Evolutionary conservation across 2,113 vertebrate species (phyloP), one percentile per base, ranked within the genome.

Genomic region (Holacanthus passer): DNA sequence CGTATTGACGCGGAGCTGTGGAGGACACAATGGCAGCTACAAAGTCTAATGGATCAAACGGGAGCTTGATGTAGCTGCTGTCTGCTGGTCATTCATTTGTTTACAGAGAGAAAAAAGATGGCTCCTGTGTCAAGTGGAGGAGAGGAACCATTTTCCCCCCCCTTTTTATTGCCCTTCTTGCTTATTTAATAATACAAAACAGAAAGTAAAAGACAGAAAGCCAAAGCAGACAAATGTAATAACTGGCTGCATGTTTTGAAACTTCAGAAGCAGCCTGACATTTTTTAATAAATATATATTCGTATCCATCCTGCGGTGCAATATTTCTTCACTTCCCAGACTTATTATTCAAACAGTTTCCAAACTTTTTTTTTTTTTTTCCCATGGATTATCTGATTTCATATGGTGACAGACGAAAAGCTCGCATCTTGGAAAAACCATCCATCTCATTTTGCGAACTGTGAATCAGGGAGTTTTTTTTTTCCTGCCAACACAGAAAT

Each of bases 401-500:
- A 45, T 24, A 60, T 56, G 62, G 47, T 41, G 47, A 52, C 68
- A 79, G 31, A 56, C 41, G 75, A 9, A 81, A 80, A 73, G 74
- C 45, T 47, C 67, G 45, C 68, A 39, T 77, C 39, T 52, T 72
- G 27, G 58, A 74, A 67, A 77, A 14, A 53, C 24, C 7, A n/a
- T 14, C 12, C n/a, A 3, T 64, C 20, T 58, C 60, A 66, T 58
- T 45, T 60, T 78, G 66, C 68, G 66, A 29, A 77, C 24, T n/a
- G 17, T 48, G n/a, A 83, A 80, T 45, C 55, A 29, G 59, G 39
- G 52, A 74, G 47, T 79, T 83, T 74, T 67, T 43, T 56, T 58
- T 58, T 73, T 62, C 17, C 72, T 87, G 89, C 86, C 86, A 84
- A 58, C 41, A 29, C 48, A 20, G 55, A 87, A 80, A 82, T 43